Conservation (phyloP, 1,140 invertebrate genomes). For the Zeugodacus cucurbitae region DNA sequence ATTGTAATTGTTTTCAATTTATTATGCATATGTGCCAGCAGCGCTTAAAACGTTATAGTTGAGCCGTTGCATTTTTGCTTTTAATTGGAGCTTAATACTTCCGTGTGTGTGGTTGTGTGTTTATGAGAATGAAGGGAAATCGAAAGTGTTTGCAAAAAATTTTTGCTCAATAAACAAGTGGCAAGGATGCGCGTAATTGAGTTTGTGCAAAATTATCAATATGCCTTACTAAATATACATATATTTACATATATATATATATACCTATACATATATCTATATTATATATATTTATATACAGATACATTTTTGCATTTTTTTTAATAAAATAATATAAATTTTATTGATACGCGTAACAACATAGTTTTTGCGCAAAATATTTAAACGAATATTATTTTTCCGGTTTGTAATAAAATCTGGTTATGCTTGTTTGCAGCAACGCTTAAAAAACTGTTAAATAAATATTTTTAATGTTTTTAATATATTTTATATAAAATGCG, state of each 20-base stretch:
- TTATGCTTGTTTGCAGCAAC: too few relatives aligned
- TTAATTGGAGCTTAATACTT: not conserved
- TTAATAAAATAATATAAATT: too few relatives aligned
- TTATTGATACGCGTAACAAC: too few relatives aligned
- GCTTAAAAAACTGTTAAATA: too few relatives aligned
- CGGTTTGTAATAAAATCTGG: too few relatives aligned
- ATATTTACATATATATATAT: not conserved
- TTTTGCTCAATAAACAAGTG: not conserved
- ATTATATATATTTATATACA: too few relatives aligned
- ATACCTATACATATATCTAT: too few relatives aligned
- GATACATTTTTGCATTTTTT: too few relatives aligned
- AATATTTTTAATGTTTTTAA: too few relatives aligned
- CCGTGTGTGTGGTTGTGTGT: not conserved
- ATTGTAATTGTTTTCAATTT: not conserved
- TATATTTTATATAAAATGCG: too few relatives aligned
- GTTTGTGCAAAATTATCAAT: not conserved
- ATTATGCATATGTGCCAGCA: not conserved
- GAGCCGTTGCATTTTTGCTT: not conserved
- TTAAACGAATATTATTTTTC: too few relatives aligned
- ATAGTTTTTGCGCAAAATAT: too few relatives aligned
- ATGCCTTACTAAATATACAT: not conserved
- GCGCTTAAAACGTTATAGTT: not conserved
- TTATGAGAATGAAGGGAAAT: not conserved
- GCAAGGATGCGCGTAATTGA: not conserved
- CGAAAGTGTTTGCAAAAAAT: conserved; percentile 7